These are phyloP conservation scores for Hemicrepidius hirtus DNA, from an alignment of 2,888 invertebrate species.

Conservation along the genomic window DNA sequence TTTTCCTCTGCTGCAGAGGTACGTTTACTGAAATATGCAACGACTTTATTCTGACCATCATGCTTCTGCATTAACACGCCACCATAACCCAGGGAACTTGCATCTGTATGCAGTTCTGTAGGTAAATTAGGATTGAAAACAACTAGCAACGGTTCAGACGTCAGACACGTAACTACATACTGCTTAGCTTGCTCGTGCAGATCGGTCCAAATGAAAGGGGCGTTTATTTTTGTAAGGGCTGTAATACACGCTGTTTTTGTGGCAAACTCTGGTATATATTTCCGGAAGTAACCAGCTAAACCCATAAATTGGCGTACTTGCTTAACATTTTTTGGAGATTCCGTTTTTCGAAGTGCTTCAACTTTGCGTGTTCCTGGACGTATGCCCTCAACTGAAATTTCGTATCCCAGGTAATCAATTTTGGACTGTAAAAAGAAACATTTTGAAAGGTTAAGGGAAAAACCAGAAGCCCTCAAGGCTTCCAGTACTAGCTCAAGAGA, in stretches of 20 bases:
- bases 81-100: slow-evolving; percentile 57
- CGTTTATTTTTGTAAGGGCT: slow-evolving; percentile 38
- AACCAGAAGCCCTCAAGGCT: slow-evolving; percentile 31
- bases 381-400: slow-evolving; percentile 50
- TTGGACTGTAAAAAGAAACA: slow-evolving; percentile 53
- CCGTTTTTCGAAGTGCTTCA: slow-evolving; percentile 51
- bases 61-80: slow-evolving; percentile 61
- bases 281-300: slow-evolving; percentile 57
- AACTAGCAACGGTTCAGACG: slow-evolving; percentile 57
- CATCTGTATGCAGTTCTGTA: slow-evolving; percentile 61
- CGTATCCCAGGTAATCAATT: slow-evolving; percentile 57
- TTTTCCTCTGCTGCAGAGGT: slow-evolving; percentile 55
- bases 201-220: slow-evolving; percentile 50
- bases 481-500: slow-evolving; percentile 2
- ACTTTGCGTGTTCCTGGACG: slow-evolving; percentile 54
- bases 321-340: slow-evolving; percentile 50
- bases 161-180: slow-evolving; percentile 51
- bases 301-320: slow-evolving; percentile 58
- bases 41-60: slow-evolving; percentile 46
- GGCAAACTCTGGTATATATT: slow-evolving; percentile 56
- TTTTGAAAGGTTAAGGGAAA: slow-evolving; percentile 50
- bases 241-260: slow-evolving; percentile 53
- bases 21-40: slow-evolving; percentile 60
- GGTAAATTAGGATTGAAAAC: slow-evolving; percentile 56
- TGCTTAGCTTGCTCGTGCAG: slow-evolving; percentile 54